Conservation (phyloP, 2,888 invertebrate genomes). For the Limulus polyphemus region DNA sequence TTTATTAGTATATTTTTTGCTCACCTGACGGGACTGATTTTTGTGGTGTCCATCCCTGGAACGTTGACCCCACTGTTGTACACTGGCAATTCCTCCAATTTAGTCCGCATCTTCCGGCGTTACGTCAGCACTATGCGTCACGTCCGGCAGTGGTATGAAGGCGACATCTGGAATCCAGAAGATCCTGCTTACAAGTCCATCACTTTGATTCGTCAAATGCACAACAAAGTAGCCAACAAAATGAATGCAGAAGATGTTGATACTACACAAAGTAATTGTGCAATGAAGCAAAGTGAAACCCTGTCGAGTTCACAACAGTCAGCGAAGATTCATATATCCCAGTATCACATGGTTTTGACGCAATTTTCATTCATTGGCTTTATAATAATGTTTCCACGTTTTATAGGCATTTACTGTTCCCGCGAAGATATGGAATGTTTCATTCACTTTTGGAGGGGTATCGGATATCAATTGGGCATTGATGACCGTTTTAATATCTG, state of each 20-base stretch:
- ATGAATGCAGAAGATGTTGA: conserved; percentile 6
- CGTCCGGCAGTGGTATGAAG: conserved; percentile 50
- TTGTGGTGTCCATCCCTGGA: conserved; percentile 24
- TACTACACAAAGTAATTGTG: too few relatives aligned
- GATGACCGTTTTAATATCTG: conserved; percentile 44
- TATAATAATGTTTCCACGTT: conserved; percentile 47
- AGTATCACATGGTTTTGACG: conserved; percentile 70
- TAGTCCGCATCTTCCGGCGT: conserved; percentile 45
- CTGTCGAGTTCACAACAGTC: too few relatives aligned
- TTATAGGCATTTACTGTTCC: conserved; percentile 50
- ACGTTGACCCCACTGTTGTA: conserved; percentile 22
- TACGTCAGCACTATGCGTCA: conserved; percentile 69
- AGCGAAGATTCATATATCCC: conserved; percentile 42
- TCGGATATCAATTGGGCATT: conserved; percentile 69
- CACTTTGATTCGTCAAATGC: conserved; percentile 38
- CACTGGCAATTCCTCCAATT: conserved; percentile 25
- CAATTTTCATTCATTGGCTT: conserved; percentile 78
- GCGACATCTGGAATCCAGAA: conserved; percentile 49
- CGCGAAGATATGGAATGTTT: conserved; percentile 58
- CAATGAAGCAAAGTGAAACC: too few relatives aligned
- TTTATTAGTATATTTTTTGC: conserved; percentile 23
- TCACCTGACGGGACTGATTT: conserved; percentile 25
- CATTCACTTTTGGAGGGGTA: conserved; percentile 69
- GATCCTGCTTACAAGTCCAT: conserved; percentile 40
- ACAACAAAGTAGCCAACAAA: conserved; percentile 40